Base-by-base conservation (phyloP, 2,888 invertebrate genomes). In the Philhelius pedissequus region DNA sequence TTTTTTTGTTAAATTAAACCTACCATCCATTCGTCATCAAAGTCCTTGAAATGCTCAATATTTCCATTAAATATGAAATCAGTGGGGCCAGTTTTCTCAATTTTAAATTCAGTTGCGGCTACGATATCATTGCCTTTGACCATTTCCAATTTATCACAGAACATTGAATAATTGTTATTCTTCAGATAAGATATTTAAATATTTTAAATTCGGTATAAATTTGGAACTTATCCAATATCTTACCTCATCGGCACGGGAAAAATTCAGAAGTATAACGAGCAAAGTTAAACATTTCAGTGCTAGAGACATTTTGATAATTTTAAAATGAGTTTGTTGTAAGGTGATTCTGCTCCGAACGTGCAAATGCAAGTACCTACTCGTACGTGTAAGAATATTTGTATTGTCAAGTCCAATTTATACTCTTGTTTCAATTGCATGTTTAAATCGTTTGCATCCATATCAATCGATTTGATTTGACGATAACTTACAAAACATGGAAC, bases 401-500 rank as follows among this genome's bases (percentile, higher is more conserved):
- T 20, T 35, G 4, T 20, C 0, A 32, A 13, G 7, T 35, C 35
- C 4, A 7, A 35, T 56, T 56, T 35, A 56, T 56, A 56, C 7
- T 35, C 35, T 4, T 11, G 13, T 94, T 94, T 89, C 92, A 93
- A 35, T 56, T 56, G 56, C 56, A 56, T 56, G 56, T 35, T 30
- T n/a, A 92, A 93, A 71, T 94, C n/a, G 93, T 87, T 93, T 94
- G 89, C 91, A 92, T 3, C 8, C 20, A 30, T 56, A 3, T 20
- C 86, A 94, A 94, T 30, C 90, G 90, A 18, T 80, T 88, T 1
- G 90, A 87, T 0, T 5, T 13, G n/a, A 18, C 22, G 48, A 48
- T 48, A 48, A 48, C n/a, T 35, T 22, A 1, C 0, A 25, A 48
- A 48, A 48, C 48, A 13, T 25, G 48, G 6, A 25, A 25, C 3